phyloP scores from a whole-genome alignment of 2,797 vertebrate species.

The Fundulus diaphanus region DNA sequence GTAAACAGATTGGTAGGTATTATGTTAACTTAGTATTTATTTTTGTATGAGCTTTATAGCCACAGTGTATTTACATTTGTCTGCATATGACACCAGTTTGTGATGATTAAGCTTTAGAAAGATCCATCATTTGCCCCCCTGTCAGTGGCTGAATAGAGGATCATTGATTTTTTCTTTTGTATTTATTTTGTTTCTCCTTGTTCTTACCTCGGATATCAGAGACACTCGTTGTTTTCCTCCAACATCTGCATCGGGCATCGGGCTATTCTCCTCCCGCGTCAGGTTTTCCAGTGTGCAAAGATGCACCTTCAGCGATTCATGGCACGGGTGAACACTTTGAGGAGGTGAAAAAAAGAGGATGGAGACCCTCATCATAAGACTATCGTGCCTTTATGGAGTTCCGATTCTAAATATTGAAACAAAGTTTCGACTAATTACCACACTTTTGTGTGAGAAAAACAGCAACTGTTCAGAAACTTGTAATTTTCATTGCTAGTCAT shows the following conservation, averaged over 20 bases:
- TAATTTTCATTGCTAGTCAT: not conserved
- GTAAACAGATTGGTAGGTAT: constrained; percentile 34
- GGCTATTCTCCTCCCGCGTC: constrained; percentile 42
- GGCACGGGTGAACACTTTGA: constrained; percentile 2
- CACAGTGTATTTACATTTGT: not conserved
- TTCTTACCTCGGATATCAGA: constrained; percentile 61
- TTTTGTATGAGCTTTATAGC: not conserved
- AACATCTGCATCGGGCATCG: constrained; percentile 62
- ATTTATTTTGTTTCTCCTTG: constrained; percentile 23
- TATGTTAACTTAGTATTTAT: not conserved
- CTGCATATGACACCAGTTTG: constrained; percentile 4
- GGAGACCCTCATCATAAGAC: too few relatives aligned
- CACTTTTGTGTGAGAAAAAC: not conserved
- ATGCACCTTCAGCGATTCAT: constrained; percentile 44
- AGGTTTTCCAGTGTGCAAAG: constrained; percentile 42
- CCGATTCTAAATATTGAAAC: not conserved
- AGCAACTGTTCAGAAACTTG: not conserved
- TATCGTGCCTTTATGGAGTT: not conserved
- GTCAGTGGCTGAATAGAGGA: constrained; percentile 51
- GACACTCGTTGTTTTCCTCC: constrained; percentile 55
- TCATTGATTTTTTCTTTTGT: constrained; percentile 47
- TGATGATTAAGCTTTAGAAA: constrained; percentile 19
- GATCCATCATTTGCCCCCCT: constrained; percentile 55
- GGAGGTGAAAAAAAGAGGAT: not conserved
- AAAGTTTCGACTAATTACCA: not conserved